phyloP scores from a whole-genome alignment of 2,113 vertebrate species.

The Ceyx cyanopectus region DNA sequence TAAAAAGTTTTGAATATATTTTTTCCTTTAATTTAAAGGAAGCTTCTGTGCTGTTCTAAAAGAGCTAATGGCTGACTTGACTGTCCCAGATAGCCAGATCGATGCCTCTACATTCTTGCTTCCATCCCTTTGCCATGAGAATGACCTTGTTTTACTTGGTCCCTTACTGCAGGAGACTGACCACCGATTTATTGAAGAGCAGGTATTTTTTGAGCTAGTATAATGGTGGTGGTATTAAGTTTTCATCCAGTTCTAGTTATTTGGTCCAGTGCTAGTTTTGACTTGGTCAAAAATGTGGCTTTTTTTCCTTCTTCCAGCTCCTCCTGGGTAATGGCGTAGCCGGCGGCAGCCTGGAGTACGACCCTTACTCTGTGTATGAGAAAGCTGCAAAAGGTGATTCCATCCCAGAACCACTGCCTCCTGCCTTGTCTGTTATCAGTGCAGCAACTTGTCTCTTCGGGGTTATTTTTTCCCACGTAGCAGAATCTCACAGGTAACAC shows the following conservation, averaged over 20 bases:
- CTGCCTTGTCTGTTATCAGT: conserved; percentile 77
- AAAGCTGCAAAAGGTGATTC: conserved; percentile 73
- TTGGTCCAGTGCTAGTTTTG: background rate
- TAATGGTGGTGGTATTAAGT: background rate
- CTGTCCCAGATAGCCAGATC: conserved; percentile 80
- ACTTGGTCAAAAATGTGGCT: background rate
- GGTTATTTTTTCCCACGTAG: conserved; percentile 83
- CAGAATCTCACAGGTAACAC: conserved; percentile 86
- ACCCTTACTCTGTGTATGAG: conserved; percentile 86
- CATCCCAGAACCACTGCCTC: conserved; percentile 84
- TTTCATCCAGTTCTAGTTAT: background rate
- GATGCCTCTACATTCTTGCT: conserved; percentile 84
- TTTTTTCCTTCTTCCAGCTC: conserved; percentile 72
- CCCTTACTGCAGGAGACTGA: conserved; percentile 82
- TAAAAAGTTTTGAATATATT: background rate
- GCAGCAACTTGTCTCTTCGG: conserved; percentile 88
- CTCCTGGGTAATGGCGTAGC: conserved; percentile 81
- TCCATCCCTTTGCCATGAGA: conserved; percentile 84
- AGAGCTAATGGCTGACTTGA: conserved; percentile 88
- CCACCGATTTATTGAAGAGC: conserved; percentile 89
- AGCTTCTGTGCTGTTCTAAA: conserved; percentile 84
- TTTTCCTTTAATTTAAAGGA: conserved; percentile 73
- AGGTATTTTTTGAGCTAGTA: conserved; percentile 77
- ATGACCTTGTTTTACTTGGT: conserved; percentile 85
- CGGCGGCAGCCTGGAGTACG: conserved; percentile 88